Evolutionary conservation across 2,797 vertebrate genomes (phyloP).

Genomic region (Helicolenus hilgendorfi): DNA sequence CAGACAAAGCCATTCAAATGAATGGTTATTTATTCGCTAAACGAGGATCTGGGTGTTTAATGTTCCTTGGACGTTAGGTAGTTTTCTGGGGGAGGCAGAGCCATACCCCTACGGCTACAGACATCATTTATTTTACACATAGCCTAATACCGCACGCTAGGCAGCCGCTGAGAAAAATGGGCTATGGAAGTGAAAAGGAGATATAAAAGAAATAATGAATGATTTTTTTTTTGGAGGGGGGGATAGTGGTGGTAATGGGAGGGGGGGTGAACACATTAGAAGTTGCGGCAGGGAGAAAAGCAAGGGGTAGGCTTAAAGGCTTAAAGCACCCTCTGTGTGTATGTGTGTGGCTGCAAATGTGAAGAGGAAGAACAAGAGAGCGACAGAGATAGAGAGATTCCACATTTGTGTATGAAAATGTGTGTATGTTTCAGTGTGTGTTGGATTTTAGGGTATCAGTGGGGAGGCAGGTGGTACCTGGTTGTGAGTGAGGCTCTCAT

Average conservation of each 20-base stretch:
- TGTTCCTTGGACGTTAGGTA: constrained; percentile 99
- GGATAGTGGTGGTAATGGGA: neutral
- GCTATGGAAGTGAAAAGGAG: constrained; percentile 88
- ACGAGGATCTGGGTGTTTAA: constrained; percentile 99
- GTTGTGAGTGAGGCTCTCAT: constrained; percentile 58
- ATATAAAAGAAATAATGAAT: constrained; percentile 88
- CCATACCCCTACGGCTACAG: constrained; percentile 97
- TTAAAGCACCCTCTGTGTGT: constrained; percentile 51
- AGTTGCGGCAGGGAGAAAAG: constrained; percentile 73
- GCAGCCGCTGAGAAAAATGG: constrained; percentile 94
- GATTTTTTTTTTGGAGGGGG: constrained; percentile 55
- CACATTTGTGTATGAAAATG: constrained; percentile 33
- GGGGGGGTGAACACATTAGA: constrained; percentile 77
- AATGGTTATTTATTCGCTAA: constrained; percentile 99
- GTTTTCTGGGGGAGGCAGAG: constrained; percentile 94
- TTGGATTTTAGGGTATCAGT: constrained; percentile 50
- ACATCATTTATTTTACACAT: constrained; percentile 99
- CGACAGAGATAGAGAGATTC: constrained; percentile 31
- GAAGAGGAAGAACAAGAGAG: constrained; percentile 32
- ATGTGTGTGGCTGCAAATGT: constrained; percentile 21
- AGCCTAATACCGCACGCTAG: constrained; percentile 98
- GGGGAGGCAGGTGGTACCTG: constrained; percentile 67
- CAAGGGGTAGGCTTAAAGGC: constrained; percentile 67
- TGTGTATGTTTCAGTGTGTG: constrained; percentile 21
- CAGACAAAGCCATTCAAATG: constrained; percentile 96